Evolutionary conservation across 2,797 vertebrate species (phyloP), one percentile per base, ranked within the genome.

Genomic region (Brachyrhaphis roseni): DNA sequence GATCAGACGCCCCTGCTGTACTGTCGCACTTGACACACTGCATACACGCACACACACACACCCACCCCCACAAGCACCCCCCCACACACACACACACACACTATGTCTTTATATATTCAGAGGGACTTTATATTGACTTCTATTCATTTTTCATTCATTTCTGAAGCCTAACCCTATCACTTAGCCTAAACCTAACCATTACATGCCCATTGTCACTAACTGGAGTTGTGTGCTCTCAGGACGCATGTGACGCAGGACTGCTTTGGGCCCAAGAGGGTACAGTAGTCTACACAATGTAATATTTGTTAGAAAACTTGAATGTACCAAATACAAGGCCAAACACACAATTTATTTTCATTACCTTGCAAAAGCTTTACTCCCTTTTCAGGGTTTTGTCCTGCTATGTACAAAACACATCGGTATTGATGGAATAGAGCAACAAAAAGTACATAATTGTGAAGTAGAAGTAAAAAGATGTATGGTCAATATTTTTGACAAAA

Each of bases 1-100:
- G 95, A 95, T 96, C 95, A 94, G 89, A 90, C 86, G 90, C 94
- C 94, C 94, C 93, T 77, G 87, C 85, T 92, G 93, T 93, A 93
- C 87, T 23, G 70, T 72, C 46, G 75, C 89, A 88, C 87, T 87
- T 82, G 81, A 84, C 85, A 87, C 79, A 80, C 76, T 70, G 75
- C 80, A 84, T 55, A 77, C 75, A 82, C 77, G 75, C 45, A 59
- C 28, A 46, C 45, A 72, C 23, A 53, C 46, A 57, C 64, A 43
- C 74, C 72, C 81, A 78, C 75, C 55, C 78, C 82, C 55, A 84
- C 79, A 5, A 8, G 2, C 34, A 66, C 31, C 0, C 62, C 36
- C 16, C 4, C n/a, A 10, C 36, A 23, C 20, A 11, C 7, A 8
- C 11, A 28, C 66, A 70, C 20, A 39, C 66, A 70, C 8, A 70